A percentile compares a stretch with the other conserved stretches of the same genome.
Conservation (phyloP, 1,140 invertebrate genomes). For the Drosophila tristis region DNA sequence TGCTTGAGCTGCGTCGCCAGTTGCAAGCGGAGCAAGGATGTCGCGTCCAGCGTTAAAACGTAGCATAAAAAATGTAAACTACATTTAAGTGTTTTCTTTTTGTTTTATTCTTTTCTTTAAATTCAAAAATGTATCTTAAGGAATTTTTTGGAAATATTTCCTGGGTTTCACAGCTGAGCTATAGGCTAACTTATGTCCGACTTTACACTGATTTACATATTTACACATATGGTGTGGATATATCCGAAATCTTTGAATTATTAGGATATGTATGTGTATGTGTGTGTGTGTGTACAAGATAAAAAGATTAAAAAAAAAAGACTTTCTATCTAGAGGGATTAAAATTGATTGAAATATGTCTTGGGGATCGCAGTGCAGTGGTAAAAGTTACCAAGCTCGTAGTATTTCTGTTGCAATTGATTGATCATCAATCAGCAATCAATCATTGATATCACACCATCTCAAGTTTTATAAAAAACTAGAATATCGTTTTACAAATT, state of each 20-base stretch:
- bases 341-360: neutral
- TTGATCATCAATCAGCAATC: no score
- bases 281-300: constrained; percentile 19
- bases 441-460: constrained; percentile 59
- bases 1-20: no score
- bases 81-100: neutral
- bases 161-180: constrained; percentile 45
- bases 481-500: constrained; percentile 50
- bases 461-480: constrained; percentile 29
- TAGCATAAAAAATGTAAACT: no score
- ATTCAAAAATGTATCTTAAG: constrained; percentile 44
- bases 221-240: constrained; percentile 20
- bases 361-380: no score
- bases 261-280: neutral
- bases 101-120: constrained; percentile 31
- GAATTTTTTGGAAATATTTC: constrained; percentile 44
- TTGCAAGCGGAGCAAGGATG: no score
- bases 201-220: constrained; percentile 28
- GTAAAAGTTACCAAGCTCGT: no score
- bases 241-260: constrained; percentile 31
- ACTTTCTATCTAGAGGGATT: constrained; percentile 22
- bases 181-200: constrained; percentile 14
- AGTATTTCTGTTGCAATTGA: no score
- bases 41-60: no score
- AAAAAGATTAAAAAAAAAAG: neutral